Evolutionary conservation across 35 echinoderm and acorn worm genomes (phyloP).

Genomic region (Diadema setosum): DNA sequence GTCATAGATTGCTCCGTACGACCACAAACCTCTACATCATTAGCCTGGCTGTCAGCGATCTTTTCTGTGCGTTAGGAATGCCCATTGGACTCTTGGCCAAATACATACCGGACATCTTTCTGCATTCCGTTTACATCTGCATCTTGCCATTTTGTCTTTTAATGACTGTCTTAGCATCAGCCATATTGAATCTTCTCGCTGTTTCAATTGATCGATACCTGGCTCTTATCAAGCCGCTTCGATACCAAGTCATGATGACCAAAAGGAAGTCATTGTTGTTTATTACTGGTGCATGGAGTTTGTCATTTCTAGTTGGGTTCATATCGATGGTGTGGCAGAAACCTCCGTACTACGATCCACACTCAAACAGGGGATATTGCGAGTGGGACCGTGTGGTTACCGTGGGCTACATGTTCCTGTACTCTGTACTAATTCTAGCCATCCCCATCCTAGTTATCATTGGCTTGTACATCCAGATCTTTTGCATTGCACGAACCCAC

Average conservation of each 20-base stretch:
- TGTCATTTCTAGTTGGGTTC: neutral
- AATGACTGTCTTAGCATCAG: neutral
- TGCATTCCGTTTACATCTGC: neutral
- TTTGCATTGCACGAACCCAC: neutral
- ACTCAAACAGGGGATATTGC: neutral
- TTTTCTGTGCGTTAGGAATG: neutral
- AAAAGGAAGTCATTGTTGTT: neutral
- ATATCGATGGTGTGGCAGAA: neutral
- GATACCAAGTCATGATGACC: neutral
- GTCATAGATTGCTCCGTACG: constrained; percentile 10
- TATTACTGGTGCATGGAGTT: neutral
- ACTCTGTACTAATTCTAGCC: neutral
- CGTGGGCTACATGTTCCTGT: neutral
- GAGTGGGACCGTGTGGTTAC: neutral
- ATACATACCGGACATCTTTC: constrained; percentile 28
- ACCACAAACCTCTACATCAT: constrained; percentile 17
- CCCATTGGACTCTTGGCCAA: constrained; percentile 24
- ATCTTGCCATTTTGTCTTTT: constrained; percentile 28
- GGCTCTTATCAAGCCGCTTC: neutral
- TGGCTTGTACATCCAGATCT: neutral
- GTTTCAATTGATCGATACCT: neutral
- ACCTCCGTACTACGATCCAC: neutral
- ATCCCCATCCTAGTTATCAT: neutral
- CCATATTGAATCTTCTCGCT: neutral
- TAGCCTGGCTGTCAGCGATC: constrained; percentile 26